Evolutionary conservation across 2,113 vertebrate genomes (phyloP), one percentile per base, ranked within the genome.

Genomic region (Xyrauchen texanus): DNA sequence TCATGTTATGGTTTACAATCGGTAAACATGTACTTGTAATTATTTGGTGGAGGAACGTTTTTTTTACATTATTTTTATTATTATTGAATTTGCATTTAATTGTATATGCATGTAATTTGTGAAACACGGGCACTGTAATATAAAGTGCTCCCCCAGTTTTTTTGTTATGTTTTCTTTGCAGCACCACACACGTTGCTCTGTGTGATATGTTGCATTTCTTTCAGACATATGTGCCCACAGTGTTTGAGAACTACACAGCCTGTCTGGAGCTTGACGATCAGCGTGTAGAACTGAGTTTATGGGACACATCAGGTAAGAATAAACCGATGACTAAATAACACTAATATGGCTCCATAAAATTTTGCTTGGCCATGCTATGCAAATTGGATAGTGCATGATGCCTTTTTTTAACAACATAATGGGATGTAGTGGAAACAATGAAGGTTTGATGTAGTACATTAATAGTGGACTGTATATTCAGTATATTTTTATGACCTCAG

Each of bases 181-280:
- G 69, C 69, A 60, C 16, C 70, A 63, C 70, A 61, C 51, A 70
- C 42, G 72, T 62, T 63, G 10, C 42, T 63, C 46, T 12, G 7
- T 63, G 21, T 49, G 21, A 34, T 34, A 34, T 34, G 21, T 49
- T 51, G 51, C 74, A 13, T 55, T 21, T 60, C 21, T 71, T 83
- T 13, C 92, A 98, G 96, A 97, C 96, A 0, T 98, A 98, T 71
- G 96, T 98, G 82, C 97, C 97, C 87, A 98, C 97, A 7, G 97
- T 98, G 61, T 98, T 98, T 86, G 97, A 98, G 88, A 98, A 98
- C 92, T 98, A 98, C 92, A 97, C 97, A 46, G 96, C 96, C 83
- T 96, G 95, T 85, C 87, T 98, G 92, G 95, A 96, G 89, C 94
- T 95, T 21, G 97, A 98, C 84, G 97, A 96, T 61, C 96, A 97